phyloP scores from a whole-genome alignment of 2,797 vertebrate genomes.

The Microchirus variegatus region DNA sequence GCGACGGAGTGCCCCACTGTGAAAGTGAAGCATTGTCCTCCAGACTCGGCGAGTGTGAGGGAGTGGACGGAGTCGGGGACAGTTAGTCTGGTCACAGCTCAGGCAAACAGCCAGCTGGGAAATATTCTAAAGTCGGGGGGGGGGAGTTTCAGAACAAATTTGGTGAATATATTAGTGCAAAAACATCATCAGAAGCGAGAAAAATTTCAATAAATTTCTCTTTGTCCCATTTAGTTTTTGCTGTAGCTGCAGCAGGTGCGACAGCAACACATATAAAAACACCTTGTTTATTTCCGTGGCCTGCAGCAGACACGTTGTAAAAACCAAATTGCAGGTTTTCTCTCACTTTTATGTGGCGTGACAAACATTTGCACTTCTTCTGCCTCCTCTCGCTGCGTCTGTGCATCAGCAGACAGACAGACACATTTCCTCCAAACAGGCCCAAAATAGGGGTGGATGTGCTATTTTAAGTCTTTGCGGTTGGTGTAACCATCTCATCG shows the following conservation, averaged over 20 bases:
- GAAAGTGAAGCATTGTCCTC: conserved; percentile 74
- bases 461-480: conserved; percentile 67
- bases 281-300: conserved; percentile 49
- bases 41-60: conserved; percentile 13
- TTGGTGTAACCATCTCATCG: conserved; percentile 39
- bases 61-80: conserved; percentile 23
- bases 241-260: conserved; percentile 42
- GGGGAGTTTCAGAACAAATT: not conserved
- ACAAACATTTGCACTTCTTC: too few species aligned
- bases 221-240: too few species aligned
- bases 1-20: conserved; percentile 62
- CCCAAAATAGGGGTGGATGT: conserved; percentile 57
- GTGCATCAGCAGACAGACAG: conserved; percentile 2
- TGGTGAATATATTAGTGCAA: too few species aligned
- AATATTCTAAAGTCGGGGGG: not conserved
- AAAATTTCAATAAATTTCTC: too few species aligned
- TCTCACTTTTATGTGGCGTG: conserved; percentile 26
- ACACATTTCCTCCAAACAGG: conserved; percentile 58
- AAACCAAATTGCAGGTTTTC: not conserved
- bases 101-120: not conserved
- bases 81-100: conserved; percentile 34
- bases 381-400: too few species aligned
- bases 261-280: conserved; percentile 4
- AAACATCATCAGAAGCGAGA: too few species aligned
- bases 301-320: not conserved